These are phyloP conservation scores for Garrulus glandarius DNA, from an alignment of 2,797 vertebrate species.

Conservation along the genomic window DNA sequence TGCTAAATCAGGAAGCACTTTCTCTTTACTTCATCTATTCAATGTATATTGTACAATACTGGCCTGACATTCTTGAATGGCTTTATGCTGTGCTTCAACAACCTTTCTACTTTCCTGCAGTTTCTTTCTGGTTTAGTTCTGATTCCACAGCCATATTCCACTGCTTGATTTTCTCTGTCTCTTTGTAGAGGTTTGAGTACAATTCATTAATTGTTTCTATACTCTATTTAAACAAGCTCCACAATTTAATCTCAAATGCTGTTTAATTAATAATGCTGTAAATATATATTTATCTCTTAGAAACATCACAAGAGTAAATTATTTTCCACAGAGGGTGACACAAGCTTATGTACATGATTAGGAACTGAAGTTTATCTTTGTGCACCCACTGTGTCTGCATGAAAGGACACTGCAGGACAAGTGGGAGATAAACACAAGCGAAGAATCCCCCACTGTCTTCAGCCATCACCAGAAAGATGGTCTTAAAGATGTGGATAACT, in stretches of 20 bases:
- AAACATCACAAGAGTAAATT: not conserved
- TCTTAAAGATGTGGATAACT: not conserved
- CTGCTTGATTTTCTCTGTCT: slow-evolving; percentile 88
- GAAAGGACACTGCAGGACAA: not conserved
- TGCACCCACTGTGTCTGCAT: not conserved
- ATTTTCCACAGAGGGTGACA: not conserved
- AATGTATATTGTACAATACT: not conserved
- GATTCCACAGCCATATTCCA: slow-evolving; percentile 85
- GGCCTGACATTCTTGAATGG: slow-evolving; percentile 91
- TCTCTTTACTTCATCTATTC: not conserved
- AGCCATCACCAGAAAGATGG: not conserved
- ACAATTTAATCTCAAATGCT: not conserved
- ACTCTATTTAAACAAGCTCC: slow-evolving; percentile 70
- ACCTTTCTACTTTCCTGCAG: slow-evolving; percentile 87
- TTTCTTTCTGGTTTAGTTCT: slow-evolving; percentile 84
- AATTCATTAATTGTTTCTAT: slow-evolving; percentile 68
- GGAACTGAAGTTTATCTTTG: not conserved
- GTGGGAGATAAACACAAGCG: not conserved
- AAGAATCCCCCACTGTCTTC: not conserved
- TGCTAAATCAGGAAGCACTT: not conserved
- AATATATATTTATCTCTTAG: slow-evolving; percentile 49
- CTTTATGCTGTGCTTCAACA: slow-evolving; percentile 87
- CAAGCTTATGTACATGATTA: not conserved
- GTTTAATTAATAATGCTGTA: not conserved
- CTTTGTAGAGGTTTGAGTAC: slow-evolving; percentile 84